These are phyloP conservation scores for Onthophagus sagittarius DNA, from an alignment of 2,888 invertebrate genomes.

Conservation along the genomic window DNA sequence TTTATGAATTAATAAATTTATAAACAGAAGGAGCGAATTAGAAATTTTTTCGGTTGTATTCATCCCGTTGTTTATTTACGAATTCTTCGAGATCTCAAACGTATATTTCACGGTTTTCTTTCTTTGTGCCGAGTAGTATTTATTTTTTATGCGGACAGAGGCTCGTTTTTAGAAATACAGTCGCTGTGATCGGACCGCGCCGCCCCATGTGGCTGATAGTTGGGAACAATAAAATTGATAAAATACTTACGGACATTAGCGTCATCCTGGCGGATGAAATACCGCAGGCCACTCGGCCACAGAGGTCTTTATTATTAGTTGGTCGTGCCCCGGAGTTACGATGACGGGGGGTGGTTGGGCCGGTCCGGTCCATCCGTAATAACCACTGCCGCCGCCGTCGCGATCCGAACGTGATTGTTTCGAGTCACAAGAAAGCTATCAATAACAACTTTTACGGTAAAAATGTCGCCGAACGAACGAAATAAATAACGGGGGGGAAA, in stretches of 20 bases:
- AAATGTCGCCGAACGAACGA: constrained; percentile 36
- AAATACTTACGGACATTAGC: constrained; percentile 47
- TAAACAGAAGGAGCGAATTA: background rate
- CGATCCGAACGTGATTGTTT: constrained; percentile 38
- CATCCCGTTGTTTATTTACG: background rate
- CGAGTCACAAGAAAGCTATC: constrained; percentile 39
- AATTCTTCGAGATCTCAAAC: background rate
- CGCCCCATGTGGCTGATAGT: constrained; percentile 37
- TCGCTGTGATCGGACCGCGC: background rate
- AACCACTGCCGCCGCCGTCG: constrained; percentile 25
- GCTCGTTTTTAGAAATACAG: background rate
- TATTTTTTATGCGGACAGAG: background rate
- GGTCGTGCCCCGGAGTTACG: constrained; percentile 37
- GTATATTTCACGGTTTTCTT: background rate
- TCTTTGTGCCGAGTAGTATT: background rate
- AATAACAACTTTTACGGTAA: constrained; percentile 45
- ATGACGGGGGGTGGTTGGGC: constrained; percentile 30
- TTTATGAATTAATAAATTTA: background rate
- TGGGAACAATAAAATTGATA: constrained; percentile 47
- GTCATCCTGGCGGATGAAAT: constrained; percentile 44
- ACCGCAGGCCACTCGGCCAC: constrained; percentile 32
- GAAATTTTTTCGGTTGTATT: background rate
- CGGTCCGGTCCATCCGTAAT: constrained; percentile 32
- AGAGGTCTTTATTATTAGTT: constrained; percentile 44
- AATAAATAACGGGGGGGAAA: constrained; percentile 29